A percentile compares a stretch with the other conserved stretches of the same genome.
Conservation (phyloP, 2,113 vertebrate species). For the Sterrhoptilus dennistouni region DNA sequence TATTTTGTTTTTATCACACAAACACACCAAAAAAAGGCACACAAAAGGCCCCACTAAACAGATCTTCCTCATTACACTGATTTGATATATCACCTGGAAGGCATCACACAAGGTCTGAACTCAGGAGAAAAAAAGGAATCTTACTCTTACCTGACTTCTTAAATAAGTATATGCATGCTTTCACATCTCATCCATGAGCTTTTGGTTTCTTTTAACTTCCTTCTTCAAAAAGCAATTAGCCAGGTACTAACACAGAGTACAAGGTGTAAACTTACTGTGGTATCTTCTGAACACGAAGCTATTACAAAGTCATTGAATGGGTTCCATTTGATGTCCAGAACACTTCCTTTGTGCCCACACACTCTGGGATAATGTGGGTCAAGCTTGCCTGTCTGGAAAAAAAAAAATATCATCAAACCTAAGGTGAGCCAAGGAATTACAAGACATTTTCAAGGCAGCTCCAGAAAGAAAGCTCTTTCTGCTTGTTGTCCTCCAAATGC, state of each 20-base stretch:
- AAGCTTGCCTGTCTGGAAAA: conserved; percentile 88
- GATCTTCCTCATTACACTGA: neutral
- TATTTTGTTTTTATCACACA: neutral
- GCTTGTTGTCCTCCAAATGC: neutral
- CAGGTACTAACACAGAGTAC: neutral
- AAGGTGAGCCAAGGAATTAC: neutral
- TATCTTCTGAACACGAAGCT: conserved; percentile 91
- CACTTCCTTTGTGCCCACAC: conserved; percentile 87
- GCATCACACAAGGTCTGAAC: neutral
- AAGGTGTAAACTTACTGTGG: conserved; percentile 77
- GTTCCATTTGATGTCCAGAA: conserved; percentile 94
- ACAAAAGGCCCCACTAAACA: neutral
- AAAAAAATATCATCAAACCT: neutral
- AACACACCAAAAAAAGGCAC: neutral
- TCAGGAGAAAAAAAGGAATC: neutral
- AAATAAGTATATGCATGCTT: neutral
- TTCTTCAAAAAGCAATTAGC: neutral
- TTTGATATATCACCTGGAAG: neutral
- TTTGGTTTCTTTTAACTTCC: neutral
- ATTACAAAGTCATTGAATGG: conserved; percentile 91
- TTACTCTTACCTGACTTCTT: neutral
- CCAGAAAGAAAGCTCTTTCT: neutral
- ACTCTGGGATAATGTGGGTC: conserved; percentile 87
- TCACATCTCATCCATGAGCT: neutral
- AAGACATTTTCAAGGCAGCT: neutral